Conservation (phyloP, 1,140 invertebrate species). For the Apocrypta bakeri region DNA sequence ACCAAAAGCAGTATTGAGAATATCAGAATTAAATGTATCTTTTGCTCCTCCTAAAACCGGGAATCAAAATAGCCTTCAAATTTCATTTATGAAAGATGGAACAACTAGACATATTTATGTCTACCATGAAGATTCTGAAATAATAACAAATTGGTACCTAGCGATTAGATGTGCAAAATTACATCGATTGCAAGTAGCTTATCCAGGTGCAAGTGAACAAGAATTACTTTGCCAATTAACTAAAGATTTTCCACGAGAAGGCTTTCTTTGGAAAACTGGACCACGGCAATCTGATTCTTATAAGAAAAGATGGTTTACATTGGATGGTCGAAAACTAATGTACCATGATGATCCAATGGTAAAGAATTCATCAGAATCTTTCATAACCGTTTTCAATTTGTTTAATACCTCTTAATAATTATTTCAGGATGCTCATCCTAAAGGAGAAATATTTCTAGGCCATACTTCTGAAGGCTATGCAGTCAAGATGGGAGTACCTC, state of each 20-base stretch:
- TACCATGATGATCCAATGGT: slow-evolving; percentile 90
- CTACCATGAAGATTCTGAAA: slow-evolving; percentile 88
- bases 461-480: slow-evolving; percentile 84
- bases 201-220: slow-evolving; percentile 84
- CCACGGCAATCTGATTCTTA: slow-evolving; percentile 86
- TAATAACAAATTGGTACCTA: slow-evolving; percentile 92
- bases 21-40: slow-evolving; percentile 89
- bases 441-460: slow-evolving; percentile 92
- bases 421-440: slow-evolving; percentile 85
- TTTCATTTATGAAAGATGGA: slow-evolving; percentile 88
- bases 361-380: slow-evolving; percentile 28
- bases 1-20: slow-evolving; percentile 86
- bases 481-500: slow-evolving; percentile 78
- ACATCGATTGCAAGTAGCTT: slow-evolving; percentile 87
- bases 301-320: slow-evolving; percentile 89
- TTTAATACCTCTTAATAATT: background rate
- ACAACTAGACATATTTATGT: slow-evolving; percentile 91
- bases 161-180: slow-evolving; percentile 91
- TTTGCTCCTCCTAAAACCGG: slow-evolving; percentile 90
- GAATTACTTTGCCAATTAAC: slow-evolving; percentile 85
- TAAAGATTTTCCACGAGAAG: slow-evolving; percentile 88
- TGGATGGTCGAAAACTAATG: slow-evolving; percentile 93
- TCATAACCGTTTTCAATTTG: background rate
- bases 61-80: slow-evolving; percentile 86
- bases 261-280: slow-evolving; percentile 93